Percentiles rank a stretch among this genome's conserved stretches.
Conservation (phyloP, 2,113 vertebrate species). For the Carettochelys insculpta region DNA sequence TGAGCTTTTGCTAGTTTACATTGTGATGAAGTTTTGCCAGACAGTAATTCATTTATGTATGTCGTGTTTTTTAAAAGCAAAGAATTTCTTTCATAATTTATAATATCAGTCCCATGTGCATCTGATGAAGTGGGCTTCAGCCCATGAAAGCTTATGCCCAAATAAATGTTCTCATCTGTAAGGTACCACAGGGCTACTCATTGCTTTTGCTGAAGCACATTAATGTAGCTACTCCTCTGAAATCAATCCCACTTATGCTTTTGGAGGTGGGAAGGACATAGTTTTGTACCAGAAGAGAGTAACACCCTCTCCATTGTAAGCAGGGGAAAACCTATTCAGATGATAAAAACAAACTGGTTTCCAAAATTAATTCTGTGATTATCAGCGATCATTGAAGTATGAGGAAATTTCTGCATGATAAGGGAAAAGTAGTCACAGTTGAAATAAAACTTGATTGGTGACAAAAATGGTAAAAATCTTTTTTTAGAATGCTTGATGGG, state of each 20-base stretch:
- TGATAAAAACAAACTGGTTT: background rate
- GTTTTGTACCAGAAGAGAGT: background rate
- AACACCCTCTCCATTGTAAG: background rate
- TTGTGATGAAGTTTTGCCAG: background rate
- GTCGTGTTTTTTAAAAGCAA: no score
- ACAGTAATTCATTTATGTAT: background rate
- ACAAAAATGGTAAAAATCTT: background rate
- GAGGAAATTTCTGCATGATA: background rate
- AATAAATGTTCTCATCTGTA: no score
- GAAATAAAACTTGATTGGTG: background rate
- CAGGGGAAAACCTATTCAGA: background rate
- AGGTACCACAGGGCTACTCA: no score
- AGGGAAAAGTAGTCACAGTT: background rate
- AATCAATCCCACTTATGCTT: background rate
- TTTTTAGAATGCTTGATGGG: background rate
- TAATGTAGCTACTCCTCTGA: no score
- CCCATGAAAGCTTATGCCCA: no score
- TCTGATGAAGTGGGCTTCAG: no score
- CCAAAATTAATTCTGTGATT: background rate
- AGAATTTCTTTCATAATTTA: no score
- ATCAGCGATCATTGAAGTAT: background rate
- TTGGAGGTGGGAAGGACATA: background rate
- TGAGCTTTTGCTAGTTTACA: background rate
- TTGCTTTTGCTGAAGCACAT: no score
- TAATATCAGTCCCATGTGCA: background rate